These are phyloP conservation scores for Sebastes vulpes DNA, from an alignment of 2,797 vertebrate genomes.

Conservation along the genomic window DNA sequence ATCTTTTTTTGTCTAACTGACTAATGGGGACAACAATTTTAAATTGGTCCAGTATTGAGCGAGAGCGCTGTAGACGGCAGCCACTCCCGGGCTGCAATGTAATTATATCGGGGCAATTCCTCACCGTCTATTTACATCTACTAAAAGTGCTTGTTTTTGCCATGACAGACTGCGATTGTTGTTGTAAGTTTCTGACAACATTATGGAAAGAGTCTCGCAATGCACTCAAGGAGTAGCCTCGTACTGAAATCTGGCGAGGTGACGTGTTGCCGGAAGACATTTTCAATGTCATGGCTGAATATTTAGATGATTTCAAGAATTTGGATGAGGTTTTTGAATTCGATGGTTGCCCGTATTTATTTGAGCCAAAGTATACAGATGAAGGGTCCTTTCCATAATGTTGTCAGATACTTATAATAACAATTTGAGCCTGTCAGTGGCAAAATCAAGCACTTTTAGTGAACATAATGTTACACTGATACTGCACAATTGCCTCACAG, in stretches of 20 bases:
- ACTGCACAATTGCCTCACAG: neutral
- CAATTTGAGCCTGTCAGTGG: neutral
- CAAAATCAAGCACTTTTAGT: neutral
- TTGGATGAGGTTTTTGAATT: neutral
- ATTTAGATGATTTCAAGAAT: neutral
- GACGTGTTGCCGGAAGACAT: too few species aligned
- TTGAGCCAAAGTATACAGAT: too few species aligned
- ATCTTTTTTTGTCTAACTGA: neutral
- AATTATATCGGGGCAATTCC: too few species aligned
- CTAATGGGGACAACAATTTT: neutral
- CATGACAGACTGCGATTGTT: neutral
- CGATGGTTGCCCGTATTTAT: too few species aligned
- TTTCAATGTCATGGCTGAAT: too few species aligned
- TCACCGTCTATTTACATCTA: neutral
- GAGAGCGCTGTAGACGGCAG: neutral
- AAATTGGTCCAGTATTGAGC: neutral
- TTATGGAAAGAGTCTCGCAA: neutral
- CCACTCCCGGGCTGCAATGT: neutral
- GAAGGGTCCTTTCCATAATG: too few species aligned
- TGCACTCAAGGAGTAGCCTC: neutral
- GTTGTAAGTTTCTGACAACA: neutral
- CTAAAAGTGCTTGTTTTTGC: neutral
- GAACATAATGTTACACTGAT: neutral
- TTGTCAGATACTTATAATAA: neutral
- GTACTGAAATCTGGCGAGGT: neutral